phyloP scores from a whole-genome alignment of 2,888 invertebrate genomes.

The Beris chalybata region DNA sequence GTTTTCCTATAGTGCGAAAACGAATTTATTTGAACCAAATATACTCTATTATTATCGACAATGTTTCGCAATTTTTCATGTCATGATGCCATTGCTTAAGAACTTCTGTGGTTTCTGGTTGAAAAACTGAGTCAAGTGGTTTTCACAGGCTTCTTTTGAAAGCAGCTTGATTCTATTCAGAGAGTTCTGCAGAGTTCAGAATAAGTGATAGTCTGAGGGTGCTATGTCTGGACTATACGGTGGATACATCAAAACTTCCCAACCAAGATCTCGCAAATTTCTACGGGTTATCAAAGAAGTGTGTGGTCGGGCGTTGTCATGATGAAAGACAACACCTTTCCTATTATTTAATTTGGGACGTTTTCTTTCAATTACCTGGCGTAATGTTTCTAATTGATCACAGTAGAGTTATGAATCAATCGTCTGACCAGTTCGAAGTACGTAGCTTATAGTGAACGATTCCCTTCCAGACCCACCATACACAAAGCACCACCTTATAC shows the following conservation, averaged over 20 bases:
- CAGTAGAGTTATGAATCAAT: too few species aligned
- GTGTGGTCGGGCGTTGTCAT: constrained; percentile 12
- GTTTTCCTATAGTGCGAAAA: too few species aligned
- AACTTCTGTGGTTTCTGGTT: too few species aligned
- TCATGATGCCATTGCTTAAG: too few species aligned
- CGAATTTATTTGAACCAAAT: too few species aligned
- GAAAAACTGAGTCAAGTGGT: constrained; percentile 12
- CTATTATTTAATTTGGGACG: constrained; percentile 7
- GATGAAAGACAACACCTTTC: constrained; percentile 13
- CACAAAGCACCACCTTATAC: too few species aligned
- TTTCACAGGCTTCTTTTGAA: constrained; percentile 9
- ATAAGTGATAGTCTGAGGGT: constrained; percentile 21
- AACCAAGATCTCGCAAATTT: constrained; percentile 11
- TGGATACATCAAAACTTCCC: constrained; percentile 15
- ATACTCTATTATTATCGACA: too few species aligned
- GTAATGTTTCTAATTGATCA: too few species aligned
- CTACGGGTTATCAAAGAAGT: constrained; percentile 6
- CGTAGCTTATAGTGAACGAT: too few species aligned
- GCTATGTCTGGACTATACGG: constrained; percentile 18
- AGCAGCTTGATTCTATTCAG: background rate
- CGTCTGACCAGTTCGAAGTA: too few species aligned
- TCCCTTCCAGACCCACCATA: too few species aligned
- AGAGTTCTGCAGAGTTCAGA: background rate
- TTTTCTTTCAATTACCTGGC: constrained; percentile 6
- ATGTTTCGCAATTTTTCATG: too few species aligned